These are phyloP conservation scores for Spilarctia lutea DNA, from an alignment of 2,888 invertebrate genomes.

Conservation along the genomic window DNA sequence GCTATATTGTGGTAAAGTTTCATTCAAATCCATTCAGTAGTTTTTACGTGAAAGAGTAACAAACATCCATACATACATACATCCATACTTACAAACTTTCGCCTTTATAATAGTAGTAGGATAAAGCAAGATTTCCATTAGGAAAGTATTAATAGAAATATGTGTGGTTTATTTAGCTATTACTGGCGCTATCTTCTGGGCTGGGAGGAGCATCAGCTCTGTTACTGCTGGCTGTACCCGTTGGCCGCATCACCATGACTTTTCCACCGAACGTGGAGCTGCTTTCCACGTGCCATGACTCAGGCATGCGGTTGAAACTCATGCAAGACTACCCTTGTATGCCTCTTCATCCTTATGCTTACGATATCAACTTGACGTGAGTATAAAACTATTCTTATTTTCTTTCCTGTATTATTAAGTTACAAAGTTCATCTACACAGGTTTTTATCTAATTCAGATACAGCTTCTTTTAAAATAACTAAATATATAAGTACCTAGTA, in stretches of 20 bases:
- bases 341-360: conserved; percentile 78
- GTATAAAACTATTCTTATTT: conserved; percentile 38
- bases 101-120: too few species aligned
- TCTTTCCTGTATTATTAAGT: background rate
- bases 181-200: conserved; percentile 89
- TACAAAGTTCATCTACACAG: background rate
- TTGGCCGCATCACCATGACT: conserved; percentile 89
- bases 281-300: conserved; percentile 83
- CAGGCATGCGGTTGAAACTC: conserved; percentile 70
- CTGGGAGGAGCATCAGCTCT: conserved; percentile 89
- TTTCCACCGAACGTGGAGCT: conserved; percentile 88
- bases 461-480: too few species aligned
- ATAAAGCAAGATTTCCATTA: background rate
- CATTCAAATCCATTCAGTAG: too few species aligned
- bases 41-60: too few species aligned
- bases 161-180: conserved; percentile 77
- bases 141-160: background rate
- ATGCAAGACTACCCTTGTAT: conserved; percentile 82
- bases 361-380: conserved; percentile 82
- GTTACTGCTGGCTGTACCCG: conserved; percentile 89
- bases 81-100: too few species aligned
- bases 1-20: too few species aligned
- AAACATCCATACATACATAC: too few species aligned
- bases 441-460: too few species aligned
- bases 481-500: too few species aligned